Base-by-base conservation (phyloP, 2,888 invertebrate genomes). In the Coelinius sp. region DNA sequence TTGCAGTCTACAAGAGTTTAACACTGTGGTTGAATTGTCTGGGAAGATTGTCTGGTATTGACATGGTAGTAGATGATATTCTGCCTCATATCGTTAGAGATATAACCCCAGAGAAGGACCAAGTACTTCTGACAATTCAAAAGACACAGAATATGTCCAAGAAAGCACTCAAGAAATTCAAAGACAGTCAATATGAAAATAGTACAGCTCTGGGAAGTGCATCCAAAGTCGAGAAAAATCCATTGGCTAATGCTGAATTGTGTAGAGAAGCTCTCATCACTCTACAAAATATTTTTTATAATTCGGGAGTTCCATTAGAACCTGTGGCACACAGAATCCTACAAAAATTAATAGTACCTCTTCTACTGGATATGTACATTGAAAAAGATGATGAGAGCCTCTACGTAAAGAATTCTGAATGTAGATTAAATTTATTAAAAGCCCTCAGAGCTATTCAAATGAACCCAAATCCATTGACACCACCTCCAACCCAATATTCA, bases 401-500 rank as follows among this genome's bases (percentile, higher is more conserved):
- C 66, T 84, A 83, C 63, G 80, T 76, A 31, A 53, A 67, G 0
- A 77, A 79, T 68, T 4, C 56, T 5, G 53, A 74, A 3, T 86
- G 84, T 31, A 82, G 86, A 44, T 68, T 85, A 5, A 75, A 83
- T 72, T 76, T 87, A 31, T 56, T 87, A n/a, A 80, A 75, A 73
- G 75, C 78, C 14, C 73, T 87, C 38, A 79, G 79, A 73, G 76
- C 79, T 22, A 71, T 87, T 46, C 80, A 83, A 71, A 73, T 83
- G 52, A 80, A 82, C 76, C 79, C 83, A 25, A 82, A 86, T 77
- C 76, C 78, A n/a, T 73, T 73, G 31, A 73, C 73, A 2, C 76
- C 82, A 35, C 74, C 81, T n/a, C 83, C 85, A 2, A 80, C 82
- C 0, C 82, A 85, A 62, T 81, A 84, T 75, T 81, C 79, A n/a